A percentile compares a stretch with the other conserved stretches of the same genome.
Conservation (phyloP, 1,140 invertebrate genomes). For the Chironomus tepperi region DNA sequence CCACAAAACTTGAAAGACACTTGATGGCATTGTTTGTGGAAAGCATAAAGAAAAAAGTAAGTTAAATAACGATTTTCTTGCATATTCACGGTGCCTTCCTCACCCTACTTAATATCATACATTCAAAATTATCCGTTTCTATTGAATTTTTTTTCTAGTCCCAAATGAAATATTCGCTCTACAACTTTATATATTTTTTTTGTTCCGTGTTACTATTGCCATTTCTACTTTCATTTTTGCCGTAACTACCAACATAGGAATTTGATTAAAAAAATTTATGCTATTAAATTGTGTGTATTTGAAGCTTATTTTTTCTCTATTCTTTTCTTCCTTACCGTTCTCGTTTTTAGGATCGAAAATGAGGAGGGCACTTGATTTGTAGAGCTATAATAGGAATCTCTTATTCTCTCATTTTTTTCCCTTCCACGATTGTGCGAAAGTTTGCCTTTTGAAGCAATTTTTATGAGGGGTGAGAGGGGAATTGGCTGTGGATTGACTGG, state of each 20-base stretch:
- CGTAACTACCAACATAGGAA: conserved; percentile 20
- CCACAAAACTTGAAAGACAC: too few relatives aligned
- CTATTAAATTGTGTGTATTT: conserved; percentile 22
- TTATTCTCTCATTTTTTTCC: not conserved
- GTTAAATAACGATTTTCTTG: too few relatives aligned
- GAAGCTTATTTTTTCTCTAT: conserved; percentile 14
- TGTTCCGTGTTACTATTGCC: too few relatives aligned
- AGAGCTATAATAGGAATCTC: not conserved
- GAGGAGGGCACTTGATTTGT: conserved; percentile 12
- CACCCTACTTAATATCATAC: not conserved
- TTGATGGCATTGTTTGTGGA: too few relatives aligned
- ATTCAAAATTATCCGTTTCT: not conserved
- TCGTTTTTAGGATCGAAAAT: not conserved
- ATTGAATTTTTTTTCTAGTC: not conserved
- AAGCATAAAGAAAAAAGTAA: not conserved
- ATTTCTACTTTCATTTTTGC: too few relatives aligned
- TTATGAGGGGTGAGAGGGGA: too few relatives aligned
- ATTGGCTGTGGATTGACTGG: too few relatives aligned
- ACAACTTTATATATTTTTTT: not conserved
- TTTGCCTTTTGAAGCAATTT: too few relatives aligned
- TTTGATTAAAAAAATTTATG: conserved; percentile 24
- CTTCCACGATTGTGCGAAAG: not conserved
- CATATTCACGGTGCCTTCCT: not conserved
- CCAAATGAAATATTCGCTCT: not conserved
- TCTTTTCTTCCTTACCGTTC: not conserved